Conservation (phyloP, 2,113 vertebrate species). For the Rhodinocichla rosea region DNA sequence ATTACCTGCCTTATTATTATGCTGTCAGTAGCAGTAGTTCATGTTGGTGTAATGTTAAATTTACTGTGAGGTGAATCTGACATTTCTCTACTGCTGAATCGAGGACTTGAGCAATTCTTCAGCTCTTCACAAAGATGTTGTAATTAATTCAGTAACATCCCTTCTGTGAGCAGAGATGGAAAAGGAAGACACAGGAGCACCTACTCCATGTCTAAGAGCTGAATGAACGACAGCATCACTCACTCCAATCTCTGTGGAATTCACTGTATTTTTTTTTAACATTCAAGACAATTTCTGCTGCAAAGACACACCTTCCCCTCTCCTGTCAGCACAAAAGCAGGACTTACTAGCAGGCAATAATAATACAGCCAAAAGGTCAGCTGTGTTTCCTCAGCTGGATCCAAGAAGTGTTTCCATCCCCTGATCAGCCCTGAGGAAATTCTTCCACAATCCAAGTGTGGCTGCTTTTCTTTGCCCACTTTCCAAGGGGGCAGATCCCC, state of each 20-base stretch:
- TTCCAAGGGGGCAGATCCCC: not conserved
- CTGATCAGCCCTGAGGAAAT: not conserved
- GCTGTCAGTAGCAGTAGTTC: conserved; percentile 36
- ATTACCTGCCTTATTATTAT: conserved; percentile 59
- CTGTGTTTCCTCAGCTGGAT: not conserved
- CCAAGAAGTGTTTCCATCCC: not conserved
- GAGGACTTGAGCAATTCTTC: not conserved
- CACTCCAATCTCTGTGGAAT: not conserved
- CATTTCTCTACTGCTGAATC: conserved; percentile 21
- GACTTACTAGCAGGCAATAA: not conserved
- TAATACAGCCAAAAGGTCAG: conserved; percentile 1
- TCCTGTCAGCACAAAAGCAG: not conserved
- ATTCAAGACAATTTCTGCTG: not conserved
- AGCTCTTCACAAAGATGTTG: conserved; percentile 36
- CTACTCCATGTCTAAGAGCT: not conserved
- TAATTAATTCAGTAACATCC: conserved; percentile 57
- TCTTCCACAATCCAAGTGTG: not conserved
- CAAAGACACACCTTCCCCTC: not conserved
- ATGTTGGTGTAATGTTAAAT: conserved; percentile 49
- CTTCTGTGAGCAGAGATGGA: conserved; percentile 5
- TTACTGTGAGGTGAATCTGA: conserved; percentile 41
- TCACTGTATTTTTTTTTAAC: not conserved
- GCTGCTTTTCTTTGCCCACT: not conserved
- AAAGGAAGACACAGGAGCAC: conserved; percentile 44
- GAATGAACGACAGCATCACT: conserved; percentile 8